Evolutionary conservation across 2,797 vertebrate genomes (phyloP).

Genomic region (Alosa sapidissima): DNA sequence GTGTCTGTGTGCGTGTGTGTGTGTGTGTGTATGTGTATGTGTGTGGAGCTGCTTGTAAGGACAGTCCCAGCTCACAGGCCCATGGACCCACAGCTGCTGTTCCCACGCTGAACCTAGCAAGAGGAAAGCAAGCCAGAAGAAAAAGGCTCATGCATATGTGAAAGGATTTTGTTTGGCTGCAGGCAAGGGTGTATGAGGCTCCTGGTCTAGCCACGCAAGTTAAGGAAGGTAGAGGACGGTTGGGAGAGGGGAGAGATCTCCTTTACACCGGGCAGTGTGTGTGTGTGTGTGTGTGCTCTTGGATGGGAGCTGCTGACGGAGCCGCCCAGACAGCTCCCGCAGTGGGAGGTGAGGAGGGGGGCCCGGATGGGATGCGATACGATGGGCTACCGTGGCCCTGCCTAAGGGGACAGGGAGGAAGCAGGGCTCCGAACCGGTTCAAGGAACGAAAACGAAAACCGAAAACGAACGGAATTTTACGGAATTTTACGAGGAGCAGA

Average conservation of each 20-base stretch:
- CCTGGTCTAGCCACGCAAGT: not conserved
- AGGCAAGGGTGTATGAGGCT: not conserved
- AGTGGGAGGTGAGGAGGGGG: not conserved
- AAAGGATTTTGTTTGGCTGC: not conserved
- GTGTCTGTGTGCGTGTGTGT: not conserved
- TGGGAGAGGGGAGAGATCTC: not conserved
- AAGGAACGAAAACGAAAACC: too few relatives aligned
- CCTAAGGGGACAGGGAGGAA: constrained; percentile 49
- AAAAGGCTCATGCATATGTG: constrained; percentile 17
- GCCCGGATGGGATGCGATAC: constrained; percentile 62
- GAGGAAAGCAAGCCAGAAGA: not conserved
- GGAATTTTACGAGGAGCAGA: too few relatives aligned
- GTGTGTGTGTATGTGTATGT: not conserved
- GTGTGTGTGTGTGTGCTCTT: not conserved
- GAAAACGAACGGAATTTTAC: too few relatives aligned
- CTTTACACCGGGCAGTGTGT: not conserved
- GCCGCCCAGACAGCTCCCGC: constrained; percentile 27
- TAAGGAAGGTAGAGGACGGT: not conserved
- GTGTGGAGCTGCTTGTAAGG: not conserved
- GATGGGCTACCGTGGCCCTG: constrained; percentile 59
- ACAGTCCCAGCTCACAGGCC: not conserved
- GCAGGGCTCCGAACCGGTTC: too few relatives aligned
- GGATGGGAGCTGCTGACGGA: constrained; percentile 17
- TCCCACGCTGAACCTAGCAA: not conserved
- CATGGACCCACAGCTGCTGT: not conserved